Percentiles rank a stretch among this genome's conserved stretches.
phyloP scores from a whole-genome alignment of 2,113 vertebrate species.

The Nothobranchius furzeri region DNA sequence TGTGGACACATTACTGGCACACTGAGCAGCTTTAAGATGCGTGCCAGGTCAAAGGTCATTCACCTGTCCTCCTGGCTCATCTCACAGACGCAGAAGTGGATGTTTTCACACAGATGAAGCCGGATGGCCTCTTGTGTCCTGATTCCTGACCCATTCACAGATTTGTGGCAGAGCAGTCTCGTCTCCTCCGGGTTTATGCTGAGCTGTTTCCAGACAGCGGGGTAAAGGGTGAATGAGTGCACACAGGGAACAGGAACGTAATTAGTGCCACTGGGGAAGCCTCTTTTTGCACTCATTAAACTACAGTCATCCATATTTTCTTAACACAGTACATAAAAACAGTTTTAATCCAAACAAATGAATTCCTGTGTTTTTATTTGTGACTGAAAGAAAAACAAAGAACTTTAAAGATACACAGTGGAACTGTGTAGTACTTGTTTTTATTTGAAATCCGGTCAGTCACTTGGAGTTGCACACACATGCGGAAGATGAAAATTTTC shows the following conservation, averaged over 20 bases:
- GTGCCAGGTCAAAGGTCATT: slow-evolving; percentile 52
- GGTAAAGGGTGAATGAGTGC: slow-evolving; percentile 55
- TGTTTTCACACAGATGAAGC: slow-evolving; percentile 37
- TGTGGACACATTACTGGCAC: slow-evolving; percentile 70
- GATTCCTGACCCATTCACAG: slow-evolving; percentile 38
- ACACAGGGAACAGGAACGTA: slow-evolving; percentile 44
- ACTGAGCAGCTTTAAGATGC: slow-evolving; percentile 22
- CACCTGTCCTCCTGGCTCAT: slow-evolving; percentile 55
- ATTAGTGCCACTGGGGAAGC: neutral
- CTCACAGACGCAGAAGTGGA: slow-evolving; percentile 10
- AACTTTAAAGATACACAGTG: no score
- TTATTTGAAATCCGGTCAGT: no score
- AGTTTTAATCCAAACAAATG: no score
- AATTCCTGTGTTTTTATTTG: no score
- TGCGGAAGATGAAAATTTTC: no score
- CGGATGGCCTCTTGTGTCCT: slow-evolving; percentile 55
- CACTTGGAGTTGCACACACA: no score
- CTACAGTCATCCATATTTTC: neutral
- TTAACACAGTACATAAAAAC: no score
- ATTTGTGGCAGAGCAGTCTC: slow-evolving; percentile 48
- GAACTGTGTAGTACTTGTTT: no score
- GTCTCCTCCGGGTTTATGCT: slow-evolving; percentile 31
- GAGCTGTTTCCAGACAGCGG: slow-evolving; percentile 44
- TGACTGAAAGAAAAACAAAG: no score
- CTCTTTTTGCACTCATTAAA: neutral